Evolutionary conservation across 2,888 invertebrate species (phyloP), one percentile per base, ranked within the genome.

Genomic region (Acanthopleura granulata): DNA sequence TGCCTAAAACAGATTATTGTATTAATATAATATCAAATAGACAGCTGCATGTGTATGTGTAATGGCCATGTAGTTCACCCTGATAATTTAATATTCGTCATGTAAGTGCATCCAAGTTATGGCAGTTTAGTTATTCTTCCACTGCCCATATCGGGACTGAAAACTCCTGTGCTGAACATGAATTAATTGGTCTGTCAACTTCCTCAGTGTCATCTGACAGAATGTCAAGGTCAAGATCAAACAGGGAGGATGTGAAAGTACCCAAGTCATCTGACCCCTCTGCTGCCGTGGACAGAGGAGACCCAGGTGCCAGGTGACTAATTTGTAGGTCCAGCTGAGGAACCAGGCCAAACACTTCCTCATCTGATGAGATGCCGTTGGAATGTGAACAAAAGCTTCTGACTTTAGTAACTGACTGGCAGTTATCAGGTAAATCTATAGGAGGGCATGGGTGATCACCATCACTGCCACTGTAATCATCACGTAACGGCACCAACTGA

Each of bases 91-190:
- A 40, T 40, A 40, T 40, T 40, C 9, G 4, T 40, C 9, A 40
- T 40, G 40, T 9, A 40, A 40, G 9, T 3, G 40, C 40, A 40
- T 40, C 40, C 9, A 40, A 40, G n/a, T n/a, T n/a, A n/a, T n/a
- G n/a, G n/a, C n/a, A n/a, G n/a, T n/a, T n/a, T n/a, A n/a, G 18
- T 57, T 57, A 57, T 57, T 57, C 57, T 57, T 57, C 57, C 18
- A 57, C 22, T 57, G 57, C 57, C 57, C 57, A 57, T 12, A 22
- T 6, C 12, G 57, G 57, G 22, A 57, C 57, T n/a, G 57, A n/a
- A 57, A 40, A 40, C 4, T 57, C n/a, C 18, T 57, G 22, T 57
- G n/a, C 57, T n/a, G 57, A 57, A 57, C 57, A 57, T 57, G 57
- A 57, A 12, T 57, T 12, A n/a, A 57, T 57, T n/a, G 57, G 57